These are phyloP conservation scores for Anisognathus igniventris DNA, from an alignment of 2,797 vertebrate genomes.

Conservation along the genomic window DNA sequence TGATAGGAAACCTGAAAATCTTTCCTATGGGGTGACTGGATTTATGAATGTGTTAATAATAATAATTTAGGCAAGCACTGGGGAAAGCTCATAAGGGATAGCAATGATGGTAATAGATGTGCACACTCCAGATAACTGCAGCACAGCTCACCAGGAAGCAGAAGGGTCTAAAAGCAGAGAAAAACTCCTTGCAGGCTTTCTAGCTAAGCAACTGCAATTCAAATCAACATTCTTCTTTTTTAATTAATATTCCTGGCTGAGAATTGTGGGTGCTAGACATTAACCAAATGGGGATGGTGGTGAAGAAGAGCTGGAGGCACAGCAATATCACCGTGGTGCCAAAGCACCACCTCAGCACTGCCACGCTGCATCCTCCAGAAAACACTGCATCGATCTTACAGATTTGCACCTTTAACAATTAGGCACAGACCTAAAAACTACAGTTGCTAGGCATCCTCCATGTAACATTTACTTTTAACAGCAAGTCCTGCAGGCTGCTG, in stretches of 20 bases:
- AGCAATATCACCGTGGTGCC: background rate
- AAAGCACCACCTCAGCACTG: background rate
- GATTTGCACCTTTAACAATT: conserved; percentile 35
- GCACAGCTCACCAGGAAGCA: background rate
- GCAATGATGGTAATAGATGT: background rate
- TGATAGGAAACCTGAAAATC: accelerated
- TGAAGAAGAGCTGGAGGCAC: background rate
- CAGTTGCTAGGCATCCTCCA: conserved; percentile 58
- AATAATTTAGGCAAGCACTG: background rate
- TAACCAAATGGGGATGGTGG: accelerated
- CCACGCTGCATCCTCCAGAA: background rate
- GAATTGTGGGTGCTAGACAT: accelerated
- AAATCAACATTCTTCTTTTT: background rate
- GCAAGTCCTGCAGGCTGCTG: conserved; percentile 22
- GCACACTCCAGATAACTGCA: background rate
- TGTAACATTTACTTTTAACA: conserved; percentile 22
- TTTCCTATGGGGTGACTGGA: background rate
- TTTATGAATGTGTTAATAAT: background rate
- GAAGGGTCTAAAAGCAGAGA: background rate
- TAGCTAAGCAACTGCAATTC: background rate
- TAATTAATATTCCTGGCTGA: background rate
- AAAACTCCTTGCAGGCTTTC: background rate
- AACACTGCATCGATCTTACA: background rate
- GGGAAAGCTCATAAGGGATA: background rate
- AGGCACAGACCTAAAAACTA: conserved; percentile 21